Evolutionary conservation across 2,888 invertebrate genomes (phyloP).

Genomic region (Griposia aprilina): DNA sequence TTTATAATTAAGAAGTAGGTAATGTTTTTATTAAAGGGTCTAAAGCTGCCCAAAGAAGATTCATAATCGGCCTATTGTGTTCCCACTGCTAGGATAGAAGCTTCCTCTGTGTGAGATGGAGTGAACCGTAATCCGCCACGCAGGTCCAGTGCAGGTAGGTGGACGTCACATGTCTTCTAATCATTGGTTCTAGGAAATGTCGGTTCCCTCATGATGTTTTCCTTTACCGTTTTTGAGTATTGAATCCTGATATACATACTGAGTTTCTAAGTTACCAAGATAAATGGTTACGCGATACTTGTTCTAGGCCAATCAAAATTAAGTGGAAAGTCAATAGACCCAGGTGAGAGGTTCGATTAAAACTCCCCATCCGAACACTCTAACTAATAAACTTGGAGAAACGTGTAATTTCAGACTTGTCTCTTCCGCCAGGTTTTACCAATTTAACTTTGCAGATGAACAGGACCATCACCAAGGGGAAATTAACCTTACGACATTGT

Average conservation of each 20-base stretch:
- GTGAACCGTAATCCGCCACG: neutral
- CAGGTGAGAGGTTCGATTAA: slow-evolving; percentile 66
- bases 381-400: slow-evolving; percentile 73
- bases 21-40: neutral
- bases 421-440: slow-evolving; percentile 60
- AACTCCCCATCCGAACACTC: slow-evolving; percentile 60
- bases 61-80: neutral
- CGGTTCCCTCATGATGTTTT: neutral
- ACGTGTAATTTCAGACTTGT: slow-evolving; percentile 71
- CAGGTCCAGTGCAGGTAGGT: too few species aligned
- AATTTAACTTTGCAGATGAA: slow-evolving; percentile 43
- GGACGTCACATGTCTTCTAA: neutral
- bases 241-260: neutral
- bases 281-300: slow-evolving; percentile 25
- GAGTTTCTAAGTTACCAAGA: slow-evolving; percentile 15
- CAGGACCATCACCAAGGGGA: neutral
- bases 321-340: slow-evolving; percentile 67
- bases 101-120: neutral
- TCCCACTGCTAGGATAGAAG: neutral
- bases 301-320: slow-evolving; percentile 63
- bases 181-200: neutral
- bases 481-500: slow-evolving; percentile 25
- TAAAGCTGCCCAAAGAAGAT: neutral
- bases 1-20: too few species aligned
- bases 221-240: neutral